Evolutionary conservation across 2,797 vertebrate genomes (phyloP), one percentile per base, ranked within the genome.

Genomic region (Notamacropus eugenii): DNA sequence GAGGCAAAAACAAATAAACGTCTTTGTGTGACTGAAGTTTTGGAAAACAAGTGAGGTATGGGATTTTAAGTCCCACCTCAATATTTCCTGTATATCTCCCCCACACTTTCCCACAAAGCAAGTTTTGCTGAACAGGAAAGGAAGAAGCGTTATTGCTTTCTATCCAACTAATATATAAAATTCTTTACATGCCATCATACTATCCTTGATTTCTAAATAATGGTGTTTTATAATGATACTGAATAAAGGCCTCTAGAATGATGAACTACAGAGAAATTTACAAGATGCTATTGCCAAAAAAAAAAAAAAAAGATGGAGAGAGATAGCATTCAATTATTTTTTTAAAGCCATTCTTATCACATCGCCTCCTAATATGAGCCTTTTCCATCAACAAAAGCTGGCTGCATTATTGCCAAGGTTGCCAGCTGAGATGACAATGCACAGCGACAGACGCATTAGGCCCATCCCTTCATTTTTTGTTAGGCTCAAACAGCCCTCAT

Each of bases 311-410:
- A 34, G 52, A 52, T 40, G n/a, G 74, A 50, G 40, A 87, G 90
- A 98, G 97, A 99, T 95, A 97, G 94, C 95, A 97, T 97, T 98
- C 98, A 99, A 99, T 99, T 98, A 98, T 92, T 95, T 98, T 97
- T 98, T 98, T 96, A 98, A 98, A 98, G 98, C 98, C 95, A 99
- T 99, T 99, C 98, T 98, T 98, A 99, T 98, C 98, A 98, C 98
- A 98, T 98, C 98, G 98, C 58, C 0, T 97, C 96, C 98, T 99
- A 99, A 98, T 98, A 99, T 98, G 98, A 98, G 98, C 97, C 97
- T 98, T 98, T 98, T 95, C 95, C 94, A 96, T 97, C 98, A 98
- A 98, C 98, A 99, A 98, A 98, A 97, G 97, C 97, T 97, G 97
- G 98, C 97, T 97, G 97, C 98, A 98, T 27, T 96, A 97, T 96